Evolutionary conservation across 2,797 vertebrate genomes (phyloP), one percentile per base, ranked within the genome.

Genomic region (Aldrovandia affinis): DNA sequence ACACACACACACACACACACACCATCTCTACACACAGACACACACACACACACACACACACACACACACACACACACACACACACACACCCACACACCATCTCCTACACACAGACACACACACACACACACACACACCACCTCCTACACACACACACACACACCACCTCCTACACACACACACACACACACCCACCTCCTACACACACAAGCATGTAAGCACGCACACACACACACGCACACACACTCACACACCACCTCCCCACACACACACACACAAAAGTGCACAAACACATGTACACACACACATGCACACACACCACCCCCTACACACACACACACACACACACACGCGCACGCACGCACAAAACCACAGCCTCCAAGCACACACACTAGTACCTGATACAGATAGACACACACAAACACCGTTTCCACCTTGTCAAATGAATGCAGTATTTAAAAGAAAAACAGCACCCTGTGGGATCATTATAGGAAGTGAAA

Each of bases 401-500:
- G n/a, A 86, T 78, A 81, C 85, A 83, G 84, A 78, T 28, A 5
- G 86, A 52, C 0, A 81, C 47, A 50, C 47, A 50, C 47, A 50
- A 5, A 50, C 47, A 12, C 47, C 47, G 12, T 50, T 50, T 50
- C 47, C 47, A 50, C 47, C 47, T 50, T 50, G 47, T 50, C 47
- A 50, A 50, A 50, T 50, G 6, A 5, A 0, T 63, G 47, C 42
- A 42, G 59, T 39, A 2, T 57, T 57, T 15, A 20, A 57, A 20
- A 15, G 55, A 57, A 57, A 91, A 93, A 94, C 91, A 92, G 47
- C 47, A 50, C 92, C 91, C 92, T 89, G 84, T 91, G 87, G 89
- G 89, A 84, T 73, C 86, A 42, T 89, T 87, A 86, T 88, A 86
- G 91, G 92, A 93, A 93, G 87, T 92, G 89, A 93, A 91, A 88